Evolutionary conservation across 2,797 vertebrate species (phyloP), one percentile per base, ranked within the genome.

Genomic region (Rhinella marina): DNA sequence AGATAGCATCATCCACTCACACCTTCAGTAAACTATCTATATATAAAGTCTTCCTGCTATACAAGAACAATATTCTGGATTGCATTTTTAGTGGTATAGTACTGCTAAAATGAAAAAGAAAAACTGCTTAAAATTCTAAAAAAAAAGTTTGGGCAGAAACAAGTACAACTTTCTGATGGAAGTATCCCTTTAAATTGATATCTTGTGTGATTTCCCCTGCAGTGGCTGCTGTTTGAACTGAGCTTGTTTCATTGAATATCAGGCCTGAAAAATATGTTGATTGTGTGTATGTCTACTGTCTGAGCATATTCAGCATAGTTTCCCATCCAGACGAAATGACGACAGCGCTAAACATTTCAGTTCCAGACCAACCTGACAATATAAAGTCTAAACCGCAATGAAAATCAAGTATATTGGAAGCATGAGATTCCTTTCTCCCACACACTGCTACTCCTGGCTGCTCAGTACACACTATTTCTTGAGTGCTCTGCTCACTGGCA

Each of bases 401-500:
- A 48, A 76, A 76, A 85, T 57, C 7, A 29, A 73, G 29, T 50
- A 82, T 82, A 72, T 13, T 82, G 14, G 70, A 86, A 82, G 59
- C 32, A 29, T 72, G 7, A 83, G 25, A 66, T 81, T 80, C 50
- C n/a, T 85, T 79, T 77, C 57, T 86, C 52, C 84, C 54, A 78
- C 80, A 86, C 61, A 19, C 75, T 62, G 56, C 56, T 75, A 19
- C 25, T 25, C 66, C 59, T 81, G 66, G 57, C 80, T 59, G 29
- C 54, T 32, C 32, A 23, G 11, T 16, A 25, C 80, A 50, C 54
- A 72, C 27, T 48, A 23, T 14, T 87, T 0, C 29, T 21, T n/a
- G 8, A 90, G 89, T 82, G 85, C 88, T 92, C 92, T 91, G 90
- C 90, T 93, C 85, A 85, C 90, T 91, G 91, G 86, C 91, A 92